Evolutionary conservation across 2,113 vertebrate species (phyloP).

Genomic region (Arvicanthis niloticus): DNA sequence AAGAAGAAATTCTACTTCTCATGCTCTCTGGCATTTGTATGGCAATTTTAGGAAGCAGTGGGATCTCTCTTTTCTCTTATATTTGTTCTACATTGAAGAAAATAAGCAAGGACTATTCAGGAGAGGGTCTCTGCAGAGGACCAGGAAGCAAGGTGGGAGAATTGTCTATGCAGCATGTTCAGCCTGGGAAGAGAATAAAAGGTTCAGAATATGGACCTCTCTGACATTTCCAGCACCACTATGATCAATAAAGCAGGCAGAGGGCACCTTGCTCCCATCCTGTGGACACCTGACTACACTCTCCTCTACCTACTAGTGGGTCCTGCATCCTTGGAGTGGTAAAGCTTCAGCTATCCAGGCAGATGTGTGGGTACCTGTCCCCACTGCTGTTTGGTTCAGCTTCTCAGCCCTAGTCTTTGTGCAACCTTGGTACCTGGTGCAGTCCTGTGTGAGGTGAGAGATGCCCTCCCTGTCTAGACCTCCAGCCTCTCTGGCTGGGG

Average conservation of each 20-base stretch:
- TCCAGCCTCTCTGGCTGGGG: neutral
- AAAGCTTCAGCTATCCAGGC: neutral
- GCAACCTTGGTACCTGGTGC: neutral
- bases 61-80: neutral
- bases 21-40: neutral
- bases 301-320: neutral
- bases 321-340: neutral
- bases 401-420: neutral
- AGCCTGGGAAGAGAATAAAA: neutral
- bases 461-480: neutral
- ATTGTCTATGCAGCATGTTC: neutral
- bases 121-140: neutral
- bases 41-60: neutral
- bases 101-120: neutral
- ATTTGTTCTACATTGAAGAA: neutral
- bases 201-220: neutral
- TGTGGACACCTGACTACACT: neutral
- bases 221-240: neutral
- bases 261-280: neutral
- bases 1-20: neutral
- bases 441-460: neutral
- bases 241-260: neutral
- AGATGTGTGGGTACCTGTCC: neutral
- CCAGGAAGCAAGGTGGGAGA: neutral
- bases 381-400: neutral